Percentiles rank a stretch among this genome's conserved stretches.
Evolutionary conservation across 2,888 invertebrate genomes (phyloP).

Genomic region (Bembecia ichneumoniformis): DNA sequence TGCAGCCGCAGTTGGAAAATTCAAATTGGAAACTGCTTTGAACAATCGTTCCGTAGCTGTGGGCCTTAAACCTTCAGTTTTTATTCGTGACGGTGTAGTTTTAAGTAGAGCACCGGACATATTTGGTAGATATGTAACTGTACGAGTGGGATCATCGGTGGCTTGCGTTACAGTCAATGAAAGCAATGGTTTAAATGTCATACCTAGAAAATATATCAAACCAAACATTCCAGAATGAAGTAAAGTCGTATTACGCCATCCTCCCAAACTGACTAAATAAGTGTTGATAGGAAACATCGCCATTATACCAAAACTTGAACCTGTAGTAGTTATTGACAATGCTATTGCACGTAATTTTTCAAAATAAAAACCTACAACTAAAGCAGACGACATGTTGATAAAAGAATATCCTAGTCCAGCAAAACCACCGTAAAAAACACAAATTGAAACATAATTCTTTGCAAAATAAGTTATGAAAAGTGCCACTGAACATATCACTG

Average conservation of each 20-base stretch:
- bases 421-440: constrained; percentile 43
- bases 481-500: constrained; percentile 37
- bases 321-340: constrained; percentile 40
- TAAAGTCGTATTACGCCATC: constrained; percentile 48
- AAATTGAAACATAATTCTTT: constrained; percentile 27
- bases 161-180: constrained; percentile 43
- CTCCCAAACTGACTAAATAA: constrained; percentile 35
- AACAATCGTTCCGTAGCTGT: constrained; percentile 34
- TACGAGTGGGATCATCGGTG: constrained; percentile 42
- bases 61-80: constrained; percentile 19
- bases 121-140: constrained; percentile 56
- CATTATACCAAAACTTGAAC: constrained; percentile 55
- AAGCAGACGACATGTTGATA: constrained; percentile 39
- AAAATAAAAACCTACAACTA: constrained; percentile 63
- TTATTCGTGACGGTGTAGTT: constrained; percentile 21
- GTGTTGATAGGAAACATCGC: constrained; percentile 42
- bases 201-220: constrained; percentile 39
- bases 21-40: constrained; percentile 31
- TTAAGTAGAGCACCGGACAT: constrained; percentile 27
- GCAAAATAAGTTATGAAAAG: constrained; percentile 44
- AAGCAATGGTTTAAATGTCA: constrained; percentile 49
- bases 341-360: constrained; percentile 49
- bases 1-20: constrained; percentile 48
- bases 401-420: constrained; percentile 51
- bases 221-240: constrained; percentile 51